phyloP scores from a whole-genome alignment of 2,797 vertebrate species.

The Xenentodon cancila region DNA sequence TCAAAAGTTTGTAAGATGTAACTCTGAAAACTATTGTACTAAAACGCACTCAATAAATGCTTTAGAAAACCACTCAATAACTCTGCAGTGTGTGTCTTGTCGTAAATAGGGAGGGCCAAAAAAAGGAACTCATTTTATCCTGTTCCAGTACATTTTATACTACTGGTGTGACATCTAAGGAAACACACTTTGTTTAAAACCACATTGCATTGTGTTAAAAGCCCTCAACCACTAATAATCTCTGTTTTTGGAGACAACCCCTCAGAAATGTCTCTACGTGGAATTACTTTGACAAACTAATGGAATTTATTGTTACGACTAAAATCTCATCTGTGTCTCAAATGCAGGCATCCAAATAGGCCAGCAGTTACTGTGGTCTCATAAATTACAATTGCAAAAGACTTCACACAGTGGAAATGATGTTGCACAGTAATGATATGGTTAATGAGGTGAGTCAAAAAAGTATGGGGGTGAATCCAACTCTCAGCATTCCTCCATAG shows the following conservation, averaged over 20 bases:
- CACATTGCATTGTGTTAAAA: constrained; percentile 58
- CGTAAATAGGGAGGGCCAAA: too few species aligned
- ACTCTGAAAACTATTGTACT: constrained; percentile 88
- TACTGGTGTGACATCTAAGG: constrained; percentile 32
- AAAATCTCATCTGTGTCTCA: constrained; percentile 21
- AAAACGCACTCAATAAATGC: constrained; percentile 89
- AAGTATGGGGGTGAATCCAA: constrained; percentile 42
- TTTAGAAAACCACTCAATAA: constrained; percentile 78
- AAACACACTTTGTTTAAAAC: constrained; percentile 64
- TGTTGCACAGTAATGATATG: constrained; percentile 53
- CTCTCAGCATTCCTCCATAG: constrained; percentile 33
- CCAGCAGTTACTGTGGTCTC: constrained; percentile 7
- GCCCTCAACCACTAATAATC: constrained; percentile 70
- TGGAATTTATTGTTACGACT: constrained; percentile 45
- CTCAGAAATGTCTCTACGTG: constrained; percentile 23
- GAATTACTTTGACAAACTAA: constrained; percentile 64
- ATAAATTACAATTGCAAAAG: constrained; percentile 30
- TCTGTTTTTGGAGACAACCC: constrained; percentile 23
- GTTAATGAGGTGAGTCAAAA: constrained; percentile 62
- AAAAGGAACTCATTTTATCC: too few species aligned
- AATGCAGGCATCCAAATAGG: constrained; percentile 6
- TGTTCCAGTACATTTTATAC: constrained; percentile 28
- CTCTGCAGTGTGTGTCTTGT: constrained; percentile 19
- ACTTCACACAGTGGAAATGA: constrained; percentile 32
- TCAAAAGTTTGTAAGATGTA: constrained; percentile 88